Conservation (phyloP, 1,140 invertebrate species). For the Aleiodes sp. region DNA sequence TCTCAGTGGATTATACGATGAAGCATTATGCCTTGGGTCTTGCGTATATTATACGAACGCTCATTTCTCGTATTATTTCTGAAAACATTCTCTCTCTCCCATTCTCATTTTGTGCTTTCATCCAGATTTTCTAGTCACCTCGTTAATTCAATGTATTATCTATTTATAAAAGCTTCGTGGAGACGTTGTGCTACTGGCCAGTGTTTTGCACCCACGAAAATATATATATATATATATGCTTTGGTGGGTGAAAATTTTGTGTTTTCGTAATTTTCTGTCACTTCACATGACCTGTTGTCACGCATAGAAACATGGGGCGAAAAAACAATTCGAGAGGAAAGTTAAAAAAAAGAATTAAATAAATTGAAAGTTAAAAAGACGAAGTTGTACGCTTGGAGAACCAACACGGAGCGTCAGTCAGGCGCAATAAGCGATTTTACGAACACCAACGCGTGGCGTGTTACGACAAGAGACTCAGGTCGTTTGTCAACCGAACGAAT, state of each 20-base stretch:
- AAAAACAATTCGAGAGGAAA: background rate
- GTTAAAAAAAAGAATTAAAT: background rate
- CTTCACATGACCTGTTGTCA: background rate
- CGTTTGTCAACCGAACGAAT: slow-evolving; percentile 26
- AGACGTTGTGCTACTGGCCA: slow-evolving; percentile 18
- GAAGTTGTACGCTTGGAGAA: background rate
- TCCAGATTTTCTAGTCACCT: slow-evolving; percentile 18
- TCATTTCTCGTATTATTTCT: background rate
- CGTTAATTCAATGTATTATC: slow-evolving; percentile 51
- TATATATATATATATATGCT: background rate
- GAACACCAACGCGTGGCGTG: background rate
- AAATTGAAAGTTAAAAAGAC: background rate
- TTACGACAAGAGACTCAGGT: slow-evolving; percentile 20
- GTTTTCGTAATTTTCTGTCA: background rate
- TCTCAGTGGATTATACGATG: slow-evolving; percentile 4
- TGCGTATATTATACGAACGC: background rate
- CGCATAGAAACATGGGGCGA: no score
- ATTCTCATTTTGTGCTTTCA: background rate
- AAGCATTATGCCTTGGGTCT: background rate
- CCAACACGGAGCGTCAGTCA: background rate
- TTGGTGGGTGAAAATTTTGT: background rate
- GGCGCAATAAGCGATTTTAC: background rate
- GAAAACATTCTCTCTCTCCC: background rate
- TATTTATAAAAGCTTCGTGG: slow-evolving; percentile 47
- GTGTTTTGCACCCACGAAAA: slow-evolving; percentile 31